phyloP scores from a whole-genome alignment of 1,140 invertebrate genomes.

The Atta cephalotes region DNA sequence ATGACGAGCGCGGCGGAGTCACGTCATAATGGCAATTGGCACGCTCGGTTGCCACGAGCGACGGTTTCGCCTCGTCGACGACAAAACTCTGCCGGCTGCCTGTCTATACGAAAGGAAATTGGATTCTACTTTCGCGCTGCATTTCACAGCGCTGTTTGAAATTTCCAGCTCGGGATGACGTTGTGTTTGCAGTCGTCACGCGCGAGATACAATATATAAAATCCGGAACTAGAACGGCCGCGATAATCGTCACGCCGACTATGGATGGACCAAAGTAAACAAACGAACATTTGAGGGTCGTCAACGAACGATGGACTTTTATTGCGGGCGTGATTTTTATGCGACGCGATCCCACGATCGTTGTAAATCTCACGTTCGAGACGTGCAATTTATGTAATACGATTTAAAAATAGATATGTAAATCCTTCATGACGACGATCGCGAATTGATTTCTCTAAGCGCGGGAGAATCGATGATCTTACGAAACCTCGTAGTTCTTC shows the following conservation, averaged over 20 bases:
- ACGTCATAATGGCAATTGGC: not conserved
- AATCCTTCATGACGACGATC: not conserved
- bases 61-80: not conserved
- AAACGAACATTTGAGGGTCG: no score
- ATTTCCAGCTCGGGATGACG: no score
- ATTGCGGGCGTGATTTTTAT: no score
- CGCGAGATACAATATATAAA: not conserved
- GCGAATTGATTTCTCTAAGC: not conserved
- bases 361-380: not conserved
- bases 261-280: not conserved
- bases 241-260: no score
- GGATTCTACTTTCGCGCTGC: no score
- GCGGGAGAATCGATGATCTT: not conserved
- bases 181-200: not conserved
- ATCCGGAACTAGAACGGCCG: not conserved
- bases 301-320: not conserved
- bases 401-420: constrained; percentile 17
- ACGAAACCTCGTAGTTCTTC: not conserved
- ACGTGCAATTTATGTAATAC: not conserved
- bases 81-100: not conserved
- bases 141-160: no score
- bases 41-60: not conserved
- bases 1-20: not conserved
- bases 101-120: no score
- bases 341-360: no score